Base-by-base conservation (phyloP, 2,113 vertebrate species). In the Callaeas wilsoni region DNA sequence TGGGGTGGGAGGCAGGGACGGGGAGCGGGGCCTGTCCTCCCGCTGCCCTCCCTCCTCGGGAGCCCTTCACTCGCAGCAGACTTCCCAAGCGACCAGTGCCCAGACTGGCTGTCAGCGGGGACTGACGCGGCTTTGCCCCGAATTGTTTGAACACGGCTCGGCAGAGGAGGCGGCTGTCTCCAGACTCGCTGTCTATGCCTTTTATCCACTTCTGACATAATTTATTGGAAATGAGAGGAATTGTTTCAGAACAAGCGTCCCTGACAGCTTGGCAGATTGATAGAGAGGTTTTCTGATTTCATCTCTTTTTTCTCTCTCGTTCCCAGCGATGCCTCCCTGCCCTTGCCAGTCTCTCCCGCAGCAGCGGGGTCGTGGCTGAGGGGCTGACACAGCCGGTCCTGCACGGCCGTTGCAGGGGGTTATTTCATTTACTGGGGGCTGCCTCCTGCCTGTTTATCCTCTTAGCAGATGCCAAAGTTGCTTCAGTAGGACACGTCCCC, bases 251-350 rank as follows among this genome's bases (percentile, higher is more conserved):
- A 95, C 92, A 77, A 94, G 96, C 71, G 4, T 25, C 88, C 20
- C 88, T 94, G 95, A 94, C 94, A 96, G 94, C 92, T 90, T 95
- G 96, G 94, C 95, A 95, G 94, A 69, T 95, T 97, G 96, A 97
- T 95, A 90, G 96, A 95, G 94, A 95, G 95, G 62, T 94, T 96
- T 96, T 65, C 79, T 90, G 85, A 94, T 94, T 84, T 16, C 85
- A 77, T 90, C 71, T 93, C 85, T 62, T 14, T 73, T 39, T 33
- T 17, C 63, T 46, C 37, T 4, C 15, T 5, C 1, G 49, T 35
- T 89, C 5, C 30, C 67, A 39, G 16, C 13, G 33, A 25, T 68
- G 89, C 86, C 60, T 91, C 52, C 84, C 49, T 71, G 62, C 78
- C 42, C 92, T 62, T 73, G 94, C 75, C 88, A 73, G 35, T 25